Base-by-base conservation (phyloP, 1,140 invertebrate species). In the Drosophila hydei region DNA sequence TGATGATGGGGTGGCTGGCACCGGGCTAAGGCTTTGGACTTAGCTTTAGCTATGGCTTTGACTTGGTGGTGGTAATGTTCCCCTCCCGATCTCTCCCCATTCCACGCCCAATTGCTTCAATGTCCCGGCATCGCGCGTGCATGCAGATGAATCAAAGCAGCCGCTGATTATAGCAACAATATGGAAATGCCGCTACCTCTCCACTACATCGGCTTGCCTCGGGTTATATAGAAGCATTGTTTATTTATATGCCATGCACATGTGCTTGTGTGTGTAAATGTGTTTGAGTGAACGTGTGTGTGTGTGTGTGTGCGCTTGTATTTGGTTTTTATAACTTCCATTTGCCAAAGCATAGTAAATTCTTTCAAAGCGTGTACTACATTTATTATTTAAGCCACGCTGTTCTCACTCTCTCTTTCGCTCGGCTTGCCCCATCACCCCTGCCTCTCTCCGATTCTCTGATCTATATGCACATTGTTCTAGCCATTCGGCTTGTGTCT, bases 121-220 rank as follows among this genome's bases (percentile, higher is more conserved):
- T 56, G 54, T 43, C 54, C 52, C 61, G 60, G 67, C 68, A 65
- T 45, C 54, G 55, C 60, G 50, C 75, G 68, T 63, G 77, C 77
- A 85, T 84, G 80, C 80, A 84, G 80, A 84, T 84, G 80, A 84
- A 84, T 84, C 80, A 84, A 84, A 84, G 80, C 80, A 75, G 80
- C 73, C 79, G 80, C 79, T 84, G 79, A 84, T 84, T 84, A 84
- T 84, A 84, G 79, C 79, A 84, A 84, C 80, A 84, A 84, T 84
- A 84, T 84, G 80, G 79, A 85, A 84, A 77, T 84, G 64, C 80
- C 77, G 69, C 72, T 69, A 47, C 74, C 68, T 64, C 27, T 62
- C 72, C 60, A 45, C 59, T 54, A 48, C 58, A 55, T 36, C n/a
- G 38, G 48, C 43, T 48, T 60, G 72, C 69, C 59, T 59, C 23